Evolutionary conservation across 53 echinoderm and acorn worm species (phyloP), one percentile per base, ranked within the genome.

Genomic region (Echinarachnius parma): DNA sequence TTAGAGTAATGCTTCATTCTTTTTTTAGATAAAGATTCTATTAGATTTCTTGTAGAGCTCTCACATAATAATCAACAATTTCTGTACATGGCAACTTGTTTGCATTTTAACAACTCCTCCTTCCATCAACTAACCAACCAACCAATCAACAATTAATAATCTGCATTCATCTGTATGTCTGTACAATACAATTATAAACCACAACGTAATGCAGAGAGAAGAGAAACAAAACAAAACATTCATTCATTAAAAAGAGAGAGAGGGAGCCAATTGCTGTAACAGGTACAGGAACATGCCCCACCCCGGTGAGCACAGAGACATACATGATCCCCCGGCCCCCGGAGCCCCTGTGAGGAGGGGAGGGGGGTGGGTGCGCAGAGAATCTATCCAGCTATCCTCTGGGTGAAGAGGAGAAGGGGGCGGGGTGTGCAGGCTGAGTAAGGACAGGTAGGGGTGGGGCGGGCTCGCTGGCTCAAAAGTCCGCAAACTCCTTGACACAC

Each of bases 401-500:
- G 52, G 52, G 52, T 50, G 20, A 50, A 11, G 4, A 50, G 4
- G 52, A 19, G 60, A 28, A 5, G 46, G 63, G 34, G 63, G 65
- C 47, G 46, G 39, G n/a, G n/a, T n/a, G n/a, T n/a, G n/a, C n/a
- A n/a, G n/a, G n/a, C n/a, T n/a, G n/a, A n/a, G n/a, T n/a, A n/a
- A n/a, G n/a, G n/a, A n/a, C n/a, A n/a, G n/a, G n/a, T n/a, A n/a
- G n/a, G n/a, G n/a, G n/a, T n/a, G 35, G 7, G 53, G 34, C 34
- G 71, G 74, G 39, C 55, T 10, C 28, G 42, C 23, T 24, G 39
- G 46, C 55, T 86, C 86, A 98, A 78, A 98, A 98, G 66, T 98
- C 98, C 29, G 98, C 91, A 92, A 98, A 98, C 79, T 98, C 98
- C 70, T 84, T 86, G 63, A 86, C 84, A 78, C 98, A 98, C 79